These are phyloP conservation scores for Ischnus inquisitorius DNA, from an alignment of 2,888 invertebrate species.

Conservation along the genomic window DNA sequence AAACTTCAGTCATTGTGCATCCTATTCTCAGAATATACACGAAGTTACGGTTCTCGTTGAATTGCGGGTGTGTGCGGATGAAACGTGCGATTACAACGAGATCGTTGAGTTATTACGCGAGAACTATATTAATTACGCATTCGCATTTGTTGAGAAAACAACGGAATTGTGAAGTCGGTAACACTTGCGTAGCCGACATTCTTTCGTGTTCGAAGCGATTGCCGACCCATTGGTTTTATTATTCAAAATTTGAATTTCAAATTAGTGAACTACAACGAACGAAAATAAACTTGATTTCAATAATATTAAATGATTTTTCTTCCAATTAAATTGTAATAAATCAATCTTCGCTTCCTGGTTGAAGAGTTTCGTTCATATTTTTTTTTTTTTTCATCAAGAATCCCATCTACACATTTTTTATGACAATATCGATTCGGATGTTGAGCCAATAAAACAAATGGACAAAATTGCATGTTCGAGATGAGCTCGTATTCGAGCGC, in stretches of 20 bases:
- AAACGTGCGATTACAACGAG: conserved; percentile 43
- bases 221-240: background rate
- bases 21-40: conserved; percentile 10
- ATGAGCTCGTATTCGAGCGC: background rate
- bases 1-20: conserved; percentile 29
- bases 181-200: background rate
- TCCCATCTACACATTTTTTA: no score
- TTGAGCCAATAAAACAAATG: background rate
- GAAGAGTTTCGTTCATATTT: no score
- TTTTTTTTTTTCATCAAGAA: no score
- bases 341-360: background rate
- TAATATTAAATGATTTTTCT: no score
- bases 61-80: conserved; percentile 7
- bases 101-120: conserved; percentile 62
- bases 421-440: no score
- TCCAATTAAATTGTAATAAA: no score
- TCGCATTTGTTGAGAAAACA: conserved; percentile 38
- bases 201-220: background rate
- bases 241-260: no score
- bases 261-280: no score
- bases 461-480: background rate
- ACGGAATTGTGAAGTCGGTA: background rate
- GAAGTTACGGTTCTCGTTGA: conserved; percentile 21
- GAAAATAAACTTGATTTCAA: no score
- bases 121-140: conserved; percentile 55